Evolutionary conservation across 2,888 invertebrate genomes (phyloP).

Genomic region (Drosophila infuscata): DNA sequence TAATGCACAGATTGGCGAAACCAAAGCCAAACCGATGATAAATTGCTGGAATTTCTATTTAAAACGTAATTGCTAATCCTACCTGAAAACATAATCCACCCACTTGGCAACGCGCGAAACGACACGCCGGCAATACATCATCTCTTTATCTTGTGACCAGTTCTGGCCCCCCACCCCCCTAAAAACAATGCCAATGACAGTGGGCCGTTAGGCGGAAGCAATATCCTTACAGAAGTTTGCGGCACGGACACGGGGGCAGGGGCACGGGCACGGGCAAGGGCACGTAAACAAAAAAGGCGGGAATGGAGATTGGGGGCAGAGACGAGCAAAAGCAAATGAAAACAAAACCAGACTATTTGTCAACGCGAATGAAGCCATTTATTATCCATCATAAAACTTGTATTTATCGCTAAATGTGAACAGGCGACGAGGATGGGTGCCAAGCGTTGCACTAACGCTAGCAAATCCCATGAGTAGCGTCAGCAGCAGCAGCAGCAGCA

Average conservation of each 20-base stretch:
- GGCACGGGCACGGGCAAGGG: not conserved
- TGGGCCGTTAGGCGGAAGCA: conserved; percentile 28
- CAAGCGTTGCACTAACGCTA: conserved; percentile 46
- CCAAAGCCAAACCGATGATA: conserved; percentile 62
- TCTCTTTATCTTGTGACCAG: conserved; percentile 74
- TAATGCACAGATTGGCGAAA: conserved; percentile 47
- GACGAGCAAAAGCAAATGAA: conserved; percentile 71
- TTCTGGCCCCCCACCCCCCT: conserved; percentile 18
- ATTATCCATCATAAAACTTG: conserved; percentile 84
- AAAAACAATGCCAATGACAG: conserved; percentile 48
- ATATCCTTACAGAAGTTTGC: conserved; percentile 19
- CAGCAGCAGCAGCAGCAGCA: conserved; percentile 24
- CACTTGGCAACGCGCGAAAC: conserved; percentile 68
- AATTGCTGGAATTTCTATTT: conserved; percentile 77
- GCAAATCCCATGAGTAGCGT: conserved; percentile 62
- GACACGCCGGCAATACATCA: conserved; percentile 69
- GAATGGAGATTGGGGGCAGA: conserved; percentile 20
- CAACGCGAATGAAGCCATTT: conserved; percentile 84
- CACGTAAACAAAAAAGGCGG: conserved; percentile 32
- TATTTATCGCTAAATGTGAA: conserved; percentile 81
- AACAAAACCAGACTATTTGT: conserved; percentile 82
- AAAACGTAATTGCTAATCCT: conserved; percentile 81
- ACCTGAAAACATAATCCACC: conserved; percentile 82
- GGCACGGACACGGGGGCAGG: not conserved
- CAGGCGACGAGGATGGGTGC: conserved; percentile 30